Evolutionary conservation across 2,797 vertebrate species (phyloP).

Genomic region (Oreonectes daqikongensis): DNA sequence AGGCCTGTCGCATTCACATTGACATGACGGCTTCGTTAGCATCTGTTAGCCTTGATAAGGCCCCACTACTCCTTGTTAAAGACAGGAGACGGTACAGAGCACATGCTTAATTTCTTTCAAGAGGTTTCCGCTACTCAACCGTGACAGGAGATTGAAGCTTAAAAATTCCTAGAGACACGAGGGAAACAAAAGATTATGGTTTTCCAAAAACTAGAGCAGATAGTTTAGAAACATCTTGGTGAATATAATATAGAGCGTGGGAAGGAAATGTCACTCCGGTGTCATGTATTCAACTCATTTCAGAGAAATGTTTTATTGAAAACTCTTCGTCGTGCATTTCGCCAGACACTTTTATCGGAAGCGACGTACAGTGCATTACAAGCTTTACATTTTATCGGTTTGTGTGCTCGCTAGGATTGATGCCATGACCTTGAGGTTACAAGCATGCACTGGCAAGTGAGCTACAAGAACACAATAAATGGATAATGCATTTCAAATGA

Average conservation of each 20-base stretch:
- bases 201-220: background rate
- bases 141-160: constrained; percentile 10
- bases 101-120: constrained; percentile 18
- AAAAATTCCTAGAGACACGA: constrained; percentile 3
- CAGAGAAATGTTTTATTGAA: background rate
- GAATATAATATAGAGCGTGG: background rate
- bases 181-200: background rate
- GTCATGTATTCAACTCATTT: background rate
- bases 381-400: no score
- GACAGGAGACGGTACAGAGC: constrained; percentile 11
- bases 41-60: constrained; percentile 34
- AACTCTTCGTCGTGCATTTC: no score
- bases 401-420: no score
- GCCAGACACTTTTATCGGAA: no score
- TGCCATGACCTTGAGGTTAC: no score
- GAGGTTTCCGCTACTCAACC: constrained; percentile 6
- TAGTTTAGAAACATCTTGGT: background rate
- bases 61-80: constrained; percentile 33
- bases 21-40: constrained; percentile 39
- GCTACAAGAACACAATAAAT: no score
- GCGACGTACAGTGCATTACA: no score
- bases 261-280: background rate
- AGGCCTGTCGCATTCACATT: constrained; percentile 42
- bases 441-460: no score
- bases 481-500: constrained; percentile 1